These are phyloP conservation scores for Copsychus sechellarum DNA, from an alignment of 2,113 vertebrate genomes.

Conservation along the genomic window DNA sequence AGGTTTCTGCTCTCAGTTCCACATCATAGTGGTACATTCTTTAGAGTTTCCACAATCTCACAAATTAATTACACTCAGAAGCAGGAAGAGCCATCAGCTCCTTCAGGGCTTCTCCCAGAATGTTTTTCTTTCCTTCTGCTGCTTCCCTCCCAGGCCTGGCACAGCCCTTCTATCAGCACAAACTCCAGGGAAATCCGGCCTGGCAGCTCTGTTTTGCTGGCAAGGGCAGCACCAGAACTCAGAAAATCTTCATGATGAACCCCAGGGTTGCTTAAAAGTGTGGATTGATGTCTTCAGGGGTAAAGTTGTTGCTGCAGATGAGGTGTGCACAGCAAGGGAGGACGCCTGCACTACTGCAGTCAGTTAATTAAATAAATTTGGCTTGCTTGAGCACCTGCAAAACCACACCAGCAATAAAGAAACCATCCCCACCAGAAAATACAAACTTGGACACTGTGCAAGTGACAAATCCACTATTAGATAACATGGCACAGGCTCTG, in stretches of 20 bases:
- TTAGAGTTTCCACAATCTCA: not conserved
- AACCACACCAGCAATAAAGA: not conserved
- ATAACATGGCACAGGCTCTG: not conserved
- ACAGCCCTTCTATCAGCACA: not conserved
- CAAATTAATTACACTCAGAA: not conserved
- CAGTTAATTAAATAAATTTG: not conserved
- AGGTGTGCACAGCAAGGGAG: not conserved
- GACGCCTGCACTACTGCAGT: not conserved
- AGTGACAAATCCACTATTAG: not conserved
- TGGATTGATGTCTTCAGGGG: not conserved
- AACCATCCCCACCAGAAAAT: not conserved
- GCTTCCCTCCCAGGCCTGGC: not conserved
- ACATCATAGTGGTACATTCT: accelerated
- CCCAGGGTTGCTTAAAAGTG: not conserved
- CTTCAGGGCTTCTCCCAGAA: not conserved
- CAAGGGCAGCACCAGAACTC: not conserved
- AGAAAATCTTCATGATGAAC: not conserved
- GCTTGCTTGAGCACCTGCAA: not conserved
- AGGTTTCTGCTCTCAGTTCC: not conserved
- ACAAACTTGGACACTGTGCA: not conserved
- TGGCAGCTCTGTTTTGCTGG: not conserved
- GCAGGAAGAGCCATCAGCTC: not conserved
- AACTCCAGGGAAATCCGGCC: not conserved
- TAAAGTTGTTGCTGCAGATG: not conserved
- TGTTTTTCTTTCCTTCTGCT: not conserved